Evolutionary conservation across 2,888 invertebrate species (phyloP).

Genomic region (Pycnomerus fuliginosus): DNA sequence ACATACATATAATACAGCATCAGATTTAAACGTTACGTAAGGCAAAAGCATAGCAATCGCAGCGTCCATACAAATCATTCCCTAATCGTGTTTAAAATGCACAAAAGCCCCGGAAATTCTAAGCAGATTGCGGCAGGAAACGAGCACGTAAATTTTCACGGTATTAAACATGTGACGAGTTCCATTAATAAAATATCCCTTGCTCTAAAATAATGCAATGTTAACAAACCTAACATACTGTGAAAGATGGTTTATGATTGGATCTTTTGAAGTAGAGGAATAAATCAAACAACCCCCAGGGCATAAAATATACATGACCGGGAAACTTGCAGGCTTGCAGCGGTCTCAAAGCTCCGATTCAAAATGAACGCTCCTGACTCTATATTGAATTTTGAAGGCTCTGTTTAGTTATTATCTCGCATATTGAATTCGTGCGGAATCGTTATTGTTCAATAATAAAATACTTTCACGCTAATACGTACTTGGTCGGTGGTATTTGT

Average conservation of each 20-base stretch:
- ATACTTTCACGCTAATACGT: conserved; percentile 3
- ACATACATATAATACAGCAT: too few species aligned
- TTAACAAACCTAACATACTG: conserved; percentile 31
- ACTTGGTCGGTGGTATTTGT: conserved; percentile 4
- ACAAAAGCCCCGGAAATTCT: conserved; percentile 9
- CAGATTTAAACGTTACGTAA: too few species aligned
- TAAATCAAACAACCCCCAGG: conserved; percentile 33
- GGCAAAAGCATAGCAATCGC: too few species aligned
- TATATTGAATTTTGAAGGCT: conserved; percentile 17
- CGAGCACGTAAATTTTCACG: conserved; percentile 9
- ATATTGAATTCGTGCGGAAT: too few species aligned
- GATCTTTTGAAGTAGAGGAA: conserved; percentile 32
- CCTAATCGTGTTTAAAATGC: conserved; percentile 6
- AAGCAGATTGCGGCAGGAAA: conserved; percentile 12
- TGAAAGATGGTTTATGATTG: conserved; percentile 34
- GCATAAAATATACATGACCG: conserved; percentile 25
- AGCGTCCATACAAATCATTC: conserved; percentile 1
- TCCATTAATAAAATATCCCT: background rate
- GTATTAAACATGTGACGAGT: conserved; percentile 5
- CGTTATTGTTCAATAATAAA: conserved; percentile 3
- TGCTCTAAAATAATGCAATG: conserved; percentile 16
- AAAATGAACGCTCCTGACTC: conserved; percentile 8
- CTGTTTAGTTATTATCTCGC: conserved; percentile 8
- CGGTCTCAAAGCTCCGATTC: conserved; percentile 10
- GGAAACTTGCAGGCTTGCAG: conserved; percentile 8